These are phyloP conservation scores for Rhipidura dahli DNA, from an alignment of 2,113 vertebrate genomes.

Conservation along the genomic window DNA sequence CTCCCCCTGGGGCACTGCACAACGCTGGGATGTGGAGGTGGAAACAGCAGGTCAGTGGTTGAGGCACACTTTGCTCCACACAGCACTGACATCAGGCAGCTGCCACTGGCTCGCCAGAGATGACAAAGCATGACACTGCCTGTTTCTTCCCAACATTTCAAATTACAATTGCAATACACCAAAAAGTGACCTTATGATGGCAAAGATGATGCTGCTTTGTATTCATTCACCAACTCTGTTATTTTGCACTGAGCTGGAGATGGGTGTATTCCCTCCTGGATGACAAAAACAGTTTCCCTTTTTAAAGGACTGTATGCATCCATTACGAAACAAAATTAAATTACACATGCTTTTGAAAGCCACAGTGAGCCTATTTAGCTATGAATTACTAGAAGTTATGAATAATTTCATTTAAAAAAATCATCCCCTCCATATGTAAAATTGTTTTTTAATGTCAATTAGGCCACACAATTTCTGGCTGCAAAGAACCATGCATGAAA, in stretches of 20 bases:
- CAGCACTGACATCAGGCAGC: not conserved
- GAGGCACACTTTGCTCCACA: rapidly evolving
- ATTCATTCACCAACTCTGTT: not conserved
- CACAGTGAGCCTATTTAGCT: not conserved
- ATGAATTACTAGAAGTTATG: not conserved
- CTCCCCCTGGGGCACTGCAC: not conserved
- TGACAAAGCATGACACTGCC: rapidly evolving
- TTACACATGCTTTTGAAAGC: not conserved
- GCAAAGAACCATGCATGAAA: not conserved
- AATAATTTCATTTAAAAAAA: not conserved
- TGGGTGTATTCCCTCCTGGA: not conserved
- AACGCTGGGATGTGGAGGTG: rapidly evolving
- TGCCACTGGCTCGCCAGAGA: not conserved
- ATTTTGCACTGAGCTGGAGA: not conserved
- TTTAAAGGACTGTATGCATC: not conserved
- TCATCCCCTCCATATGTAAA: not conserved
- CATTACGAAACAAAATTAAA: not conserved
- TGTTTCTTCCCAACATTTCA: not conserved
- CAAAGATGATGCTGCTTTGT: not conserved
- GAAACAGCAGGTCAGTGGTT: rapidly evolving
- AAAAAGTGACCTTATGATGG: not conserved
- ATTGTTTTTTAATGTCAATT: not conserved
- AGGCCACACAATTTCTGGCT: not conserved
- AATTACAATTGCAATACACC: not conserved
- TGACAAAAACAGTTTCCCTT: not conserved